Percentiles rank a stretch among this genome's conserved stretches.
Conservation (phyloP, 2,888 invertebrate species). For the Melanchra persicariae region DNA sequence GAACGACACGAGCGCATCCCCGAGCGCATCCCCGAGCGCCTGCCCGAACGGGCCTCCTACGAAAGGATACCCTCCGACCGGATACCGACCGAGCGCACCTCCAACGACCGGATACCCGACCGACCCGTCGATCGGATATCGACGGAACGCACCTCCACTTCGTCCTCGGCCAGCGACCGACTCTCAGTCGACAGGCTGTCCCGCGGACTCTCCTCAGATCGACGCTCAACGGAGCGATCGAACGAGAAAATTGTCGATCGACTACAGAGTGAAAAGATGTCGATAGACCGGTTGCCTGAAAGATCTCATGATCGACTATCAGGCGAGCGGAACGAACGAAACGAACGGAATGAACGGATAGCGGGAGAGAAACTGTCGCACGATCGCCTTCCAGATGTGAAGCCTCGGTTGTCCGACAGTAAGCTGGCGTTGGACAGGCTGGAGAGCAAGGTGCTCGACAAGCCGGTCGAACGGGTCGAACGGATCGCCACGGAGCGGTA, state of each 20-base stretch:
- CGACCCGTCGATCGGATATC: constrained; percentile 66
- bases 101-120: constrained; percentile 65
- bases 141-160: constrained; percentile 67
- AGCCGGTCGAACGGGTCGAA: constrained; percentile 68
- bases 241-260: constrained; percentile 5
- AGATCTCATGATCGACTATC: constrained; percentile 73
- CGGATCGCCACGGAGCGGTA: constrained; percentile 72
- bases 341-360: constrained; percentile 54
- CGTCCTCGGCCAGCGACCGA: constrained; percentile 70
- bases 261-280: constrained; percentile 67
- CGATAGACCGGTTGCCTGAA: constrained; percentile 74
- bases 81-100: constrained; percentile 66
- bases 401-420: constrained; percentile 74
- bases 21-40: constrained; percentile 68
- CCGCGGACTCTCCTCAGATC: constrained; percentile 59
- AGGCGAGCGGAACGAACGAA: constrained; percentile 54
- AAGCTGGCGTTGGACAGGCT: constrained; percentile 72
- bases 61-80: constrained; percentile 65
- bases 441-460: constrained; percentile 72
- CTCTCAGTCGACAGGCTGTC: constrained; percentile 70
- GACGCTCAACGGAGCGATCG: constrained; percentile 46
- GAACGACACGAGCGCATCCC: constrained; percentile 72
- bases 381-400: constrained; percentile 63
- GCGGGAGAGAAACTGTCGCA: constrained; percentile 59
- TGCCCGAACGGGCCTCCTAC: constrained; percentile 65